phyloP scores from a whole-genome alignment of 1,140 invertebrate genomes.

The Grapholita molesta region DNA sequence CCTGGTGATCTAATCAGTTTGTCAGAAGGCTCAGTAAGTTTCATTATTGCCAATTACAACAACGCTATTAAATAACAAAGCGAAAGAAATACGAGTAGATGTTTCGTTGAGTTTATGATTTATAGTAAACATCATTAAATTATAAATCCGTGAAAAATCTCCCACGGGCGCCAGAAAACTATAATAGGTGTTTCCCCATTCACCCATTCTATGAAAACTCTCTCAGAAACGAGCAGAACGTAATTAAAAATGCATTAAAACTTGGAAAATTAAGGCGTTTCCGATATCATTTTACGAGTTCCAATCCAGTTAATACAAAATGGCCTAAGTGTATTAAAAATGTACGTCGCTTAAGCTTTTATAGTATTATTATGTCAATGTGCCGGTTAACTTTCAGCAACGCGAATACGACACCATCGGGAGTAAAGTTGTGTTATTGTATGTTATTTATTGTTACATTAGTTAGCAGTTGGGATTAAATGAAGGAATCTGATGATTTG shows the following conservation, averaged over 20 bases:
- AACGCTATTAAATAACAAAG: no score
- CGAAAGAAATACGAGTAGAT: no score
- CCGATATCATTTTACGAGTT: slow-evolving; percentile 5
- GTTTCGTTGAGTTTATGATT: no score
- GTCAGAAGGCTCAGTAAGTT: no score
- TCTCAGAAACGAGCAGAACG: background rate
- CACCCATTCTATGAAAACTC: background rate
- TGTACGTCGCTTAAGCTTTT: background rate
- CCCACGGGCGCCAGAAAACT: background rate
- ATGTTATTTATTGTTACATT: background rate
- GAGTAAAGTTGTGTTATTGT: background rate
- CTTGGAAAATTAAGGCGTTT: background rate
- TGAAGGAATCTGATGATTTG: background rate
- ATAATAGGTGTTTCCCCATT: background rate
- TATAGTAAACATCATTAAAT: background rate
- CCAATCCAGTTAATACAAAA: background rate
- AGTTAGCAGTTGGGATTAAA: slow-evolving; percentile 7
- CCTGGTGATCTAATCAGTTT: no score
- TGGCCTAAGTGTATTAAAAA: background rate
- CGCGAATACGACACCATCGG: background rate
- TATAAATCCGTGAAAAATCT: background rate
- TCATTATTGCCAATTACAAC: no score
- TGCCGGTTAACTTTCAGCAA: background rate
- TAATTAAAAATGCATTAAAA: slow-evolving; percentile 9
- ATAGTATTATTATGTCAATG: background rate